Percentiles rank a stretch among this genome's conserved stretches.
These are phyloP conservation scores for Mungos mungo DNA, from an alignment of 2,113 vertebrate species.

Conservation along the genomic window DNA sequence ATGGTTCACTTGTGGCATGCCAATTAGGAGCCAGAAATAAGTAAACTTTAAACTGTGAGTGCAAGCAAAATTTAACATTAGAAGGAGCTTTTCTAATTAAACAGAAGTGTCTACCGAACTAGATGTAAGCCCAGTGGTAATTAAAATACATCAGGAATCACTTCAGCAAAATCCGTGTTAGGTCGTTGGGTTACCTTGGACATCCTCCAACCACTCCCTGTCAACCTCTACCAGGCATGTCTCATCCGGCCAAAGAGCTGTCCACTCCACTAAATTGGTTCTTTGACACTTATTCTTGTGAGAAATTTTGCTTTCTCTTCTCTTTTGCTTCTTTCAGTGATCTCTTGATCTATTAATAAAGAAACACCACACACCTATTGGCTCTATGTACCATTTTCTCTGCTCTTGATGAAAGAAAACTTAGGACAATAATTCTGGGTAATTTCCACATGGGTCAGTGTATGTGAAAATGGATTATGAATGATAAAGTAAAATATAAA, in stretches of 20 bases:
- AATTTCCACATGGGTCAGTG: background rate
- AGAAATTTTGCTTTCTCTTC: background rate
- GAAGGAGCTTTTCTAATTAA: slow-evolving; percentile 71
- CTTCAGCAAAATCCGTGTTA: background rate
- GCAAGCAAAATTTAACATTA: background rate
- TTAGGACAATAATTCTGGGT: background rate
- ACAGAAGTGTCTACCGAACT: slow-evolving; percentile 54
- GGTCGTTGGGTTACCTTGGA: background rate
- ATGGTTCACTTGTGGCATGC: background rate
- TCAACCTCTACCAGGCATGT: background rate
- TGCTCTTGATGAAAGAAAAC: background rate
- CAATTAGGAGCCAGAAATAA: slow-evolving; percentile 42
- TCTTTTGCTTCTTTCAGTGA: background rate
- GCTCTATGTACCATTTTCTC: rapidly evolving
- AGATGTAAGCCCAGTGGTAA: slow-evolving; percentile 49
- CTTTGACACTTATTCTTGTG: slow-evolving; percentile 13
- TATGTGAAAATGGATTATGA: background rate
- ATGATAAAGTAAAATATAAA: background rate
- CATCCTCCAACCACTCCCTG: background rate
- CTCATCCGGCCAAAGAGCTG: background rate
- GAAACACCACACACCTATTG: background rate
- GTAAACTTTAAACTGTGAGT: slow-evolving; percentile 36
- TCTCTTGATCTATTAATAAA: background rate
- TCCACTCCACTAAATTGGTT: background rate
- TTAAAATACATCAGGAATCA: slow-evolving; percentile 57